Base-by-base conservation (phyloP, 2,888 invertebrate genomes). In the Cynaeus angustus region DNA sequence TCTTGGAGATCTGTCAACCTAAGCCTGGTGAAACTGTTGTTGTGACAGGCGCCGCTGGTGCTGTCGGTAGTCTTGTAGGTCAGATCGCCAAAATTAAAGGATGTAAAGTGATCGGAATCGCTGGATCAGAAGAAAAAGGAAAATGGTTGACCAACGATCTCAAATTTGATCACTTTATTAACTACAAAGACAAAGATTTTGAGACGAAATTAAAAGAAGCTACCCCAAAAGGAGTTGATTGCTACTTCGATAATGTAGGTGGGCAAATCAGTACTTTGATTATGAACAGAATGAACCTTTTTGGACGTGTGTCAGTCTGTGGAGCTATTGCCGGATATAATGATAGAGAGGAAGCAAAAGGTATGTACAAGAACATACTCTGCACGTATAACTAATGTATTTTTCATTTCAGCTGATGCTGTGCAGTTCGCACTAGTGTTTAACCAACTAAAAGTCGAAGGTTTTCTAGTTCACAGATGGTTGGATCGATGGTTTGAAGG, bases 211-310 rank as follows among this genome's bases (percentile, higher is more conserved):
- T 93, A 9, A 87, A 87, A 72, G 84, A 89, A 81, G 85, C 84
- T 53, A 91, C 91, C 8, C 91, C 92, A 0, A 85, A 90, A 13
- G 92, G 92, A 1, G 83, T 93, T 0, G 92, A 93, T 79, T 91
- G 91, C 79, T 93, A 91, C 78, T 93, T 92, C 79, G 93, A 93
- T 79, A 93, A 92, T 82, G 93, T 93, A 84, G 92, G 92, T 13
- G 92, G 92, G 30, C 89, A 90, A 78, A 88, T 92, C 55, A 89
- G 90, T 67, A 87, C 87, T 12, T 86, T 83, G 10, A 88, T 92
- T 30, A 85, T 92, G 59, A 85, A 84, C 68, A 86, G 88, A 68
- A 92, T 92, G 92, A 91, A 89, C 72, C 80, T 81, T 62, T 86
- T 85, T 75, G 92, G 92, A 1, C 86, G 92, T 66, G 86, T 92